Evolutionary conservation across 2,113 vertebrate genomes (phyloP).

Genomic region (Lagopus muta): DNA sequence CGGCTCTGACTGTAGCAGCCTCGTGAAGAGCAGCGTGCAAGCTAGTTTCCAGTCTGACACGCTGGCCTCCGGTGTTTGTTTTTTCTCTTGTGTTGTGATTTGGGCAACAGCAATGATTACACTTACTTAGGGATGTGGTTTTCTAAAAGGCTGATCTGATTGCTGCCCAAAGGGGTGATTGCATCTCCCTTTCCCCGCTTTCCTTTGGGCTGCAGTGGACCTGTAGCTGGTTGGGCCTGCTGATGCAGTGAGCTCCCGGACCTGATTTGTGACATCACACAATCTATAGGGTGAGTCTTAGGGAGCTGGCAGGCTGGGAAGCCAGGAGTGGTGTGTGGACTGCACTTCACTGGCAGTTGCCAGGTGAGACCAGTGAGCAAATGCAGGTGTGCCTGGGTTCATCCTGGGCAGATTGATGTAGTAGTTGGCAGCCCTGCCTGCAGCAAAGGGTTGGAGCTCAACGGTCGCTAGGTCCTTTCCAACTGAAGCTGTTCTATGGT

Average conservation of each 20-base stretch:
- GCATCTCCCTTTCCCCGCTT: not conserved
- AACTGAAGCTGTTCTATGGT: no score
- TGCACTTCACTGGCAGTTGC: not conserved
- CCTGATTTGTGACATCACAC: fast-evolving
- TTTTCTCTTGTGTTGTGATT: not conserved
- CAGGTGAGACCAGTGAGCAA: not conserved
- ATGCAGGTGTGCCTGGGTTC: not conserved
- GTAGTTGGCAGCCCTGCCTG: no score
- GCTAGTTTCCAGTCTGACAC: not conserved
- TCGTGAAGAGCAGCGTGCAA: not conserved
- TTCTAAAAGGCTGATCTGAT: not conserved
- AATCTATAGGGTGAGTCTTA: fast-evolving
- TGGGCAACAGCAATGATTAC: not conserved
- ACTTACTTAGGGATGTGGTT: not conserved
- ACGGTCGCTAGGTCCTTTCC: no score
- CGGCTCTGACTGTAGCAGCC: not conserved
- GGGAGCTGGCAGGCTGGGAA: not conserved
- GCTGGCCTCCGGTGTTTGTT: fast-evolving
- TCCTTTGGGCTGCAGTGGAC: fast-evolving
- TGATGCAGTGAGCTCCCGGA: not conserved
- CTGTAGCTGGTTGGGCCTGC: not conserved
- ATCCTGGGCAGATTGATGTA: no score
- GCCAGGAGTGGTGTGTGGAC: not conserved
- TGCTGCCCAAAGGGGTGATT: not conserved
- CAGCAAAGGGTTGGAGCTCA: no score